Conservation (phyloP, 2,797 vertebrate species). For the Petrocephalus sullivani region DNA sequence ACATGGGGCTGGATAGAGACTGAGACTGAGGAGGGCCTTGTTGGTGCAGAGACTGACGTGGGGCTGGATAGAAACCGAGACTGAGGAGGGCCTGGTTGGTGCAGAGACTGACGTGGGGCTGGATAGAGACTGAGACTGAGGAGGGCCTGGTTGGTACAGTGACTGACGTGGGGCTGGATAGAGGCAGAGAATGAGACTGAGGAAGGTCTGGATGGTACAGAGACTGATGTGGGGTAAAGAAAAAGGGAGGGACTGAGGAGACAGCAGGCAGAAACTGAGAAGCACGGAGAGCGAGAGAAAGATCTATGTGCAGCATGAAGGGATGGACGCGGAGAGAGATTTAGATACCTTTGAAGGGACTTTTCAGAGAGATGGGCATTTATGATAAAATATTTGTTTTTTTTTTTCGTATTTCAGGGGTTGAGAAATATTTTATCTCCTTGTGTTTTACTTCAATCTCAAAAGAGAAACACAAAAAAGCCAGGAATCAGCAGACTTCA, state of each 20-base stretch:
- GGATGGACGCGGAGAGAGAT: not conserved
- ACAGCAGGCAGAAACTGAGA: not conserved
- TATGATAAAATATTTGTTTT: constrained; percentile 14
- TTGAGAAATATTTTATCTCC: constrained; percentile 21
- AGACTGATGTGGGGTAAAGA: not conserved
- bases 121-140: not conserved
- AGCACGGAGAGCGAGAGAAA: not conserved
- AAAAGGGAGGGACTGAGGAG: not conserved
- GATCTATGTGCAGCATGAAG: not conserved
- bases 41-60: not conserved
- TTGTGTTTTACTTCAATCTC: constrained; percentile 15
- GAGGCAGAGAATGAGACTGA: constrained; percentile 16
- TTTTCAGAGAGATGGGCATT: constrained; percentile 15
- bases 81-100: not conserved
- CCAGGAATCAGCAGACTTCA: constrained; percentile 57
- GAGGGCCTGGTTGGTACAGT: not conserved
- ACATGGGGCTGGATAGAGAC: not conserved
- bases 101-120: not conserved
- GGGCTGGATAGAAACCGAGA: not conserved
- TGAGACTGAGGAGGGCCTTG: not conserved
- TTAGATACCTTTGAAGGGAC: not conserved
- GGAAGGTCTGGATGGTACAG: not conserved
- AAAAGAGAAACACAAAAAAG: constrained; percentile 16
- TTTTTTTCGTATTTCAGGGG: not conserved
- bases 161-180: not conserved